A percentile compares a stretch with the other conserved stretches of the same genome.
Conservation (phyloP, 2,113 vertebrate genomes). For the Merops nubicus region DNA sequence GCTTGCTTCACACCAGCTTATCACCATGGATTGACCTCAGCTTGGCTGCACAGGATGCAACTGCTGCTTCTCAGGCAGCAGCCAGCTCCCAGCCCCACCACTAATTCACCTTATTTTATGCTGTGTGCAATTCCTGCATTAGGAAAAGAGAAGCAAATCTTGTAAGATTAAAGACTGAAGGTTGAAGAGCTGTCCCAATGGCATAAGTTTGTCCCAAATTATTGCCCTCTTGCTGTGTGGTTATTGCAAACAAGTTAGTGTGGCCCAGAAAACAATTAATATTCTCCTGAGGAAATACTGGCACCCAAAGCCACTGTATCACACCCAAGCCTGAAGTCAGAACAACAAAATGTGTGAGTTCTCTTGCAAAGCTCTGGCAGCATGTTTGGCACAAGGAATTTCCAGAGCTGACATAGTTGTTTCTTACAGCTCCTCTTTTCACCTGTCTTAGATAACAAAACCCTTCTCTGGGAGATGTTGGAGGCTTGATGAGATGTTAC, state of each 20-base stretch:
- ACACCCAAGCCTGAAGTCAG: background rate
- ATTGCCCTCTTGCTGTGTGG: accelerated
- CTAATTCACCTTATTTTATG: background rate
- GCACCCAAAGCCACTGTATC: background rate
- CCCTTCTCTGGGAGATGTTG: background rate
- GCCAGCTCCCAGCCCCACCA: background rate
- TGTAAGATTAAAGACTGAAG: background rate
- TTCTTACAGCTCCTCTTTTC: background rate
- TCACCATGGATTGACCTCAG: background rate
- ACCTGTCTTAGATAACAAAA: background rate
- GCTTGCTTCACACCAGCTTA: background rate
- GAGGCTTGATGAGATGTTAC: background rate
- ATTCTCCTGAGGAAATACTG: background rate
- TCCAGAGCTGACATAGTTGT: background rate
- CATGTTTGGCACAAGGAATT: background rate
- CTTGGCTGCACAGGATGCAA: background rate
- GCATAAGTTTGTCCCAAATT: background rate
- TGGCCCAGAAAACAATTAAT: background rate
- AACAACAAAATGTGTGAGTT: background rate
- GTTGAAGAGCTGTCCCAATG: background rate
- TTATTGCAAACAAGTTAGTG: background rate
- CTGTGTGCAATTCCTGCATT: background rate
- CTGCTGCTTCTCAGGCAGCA: background rate
- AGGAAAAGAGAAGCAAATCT: background rate
- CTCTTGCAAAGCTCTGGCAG: background rate